Base-by-base conservation (phyloP, 2,797 vertebrate genomes). In the Cryptoblepharus egeriae region DNA sequence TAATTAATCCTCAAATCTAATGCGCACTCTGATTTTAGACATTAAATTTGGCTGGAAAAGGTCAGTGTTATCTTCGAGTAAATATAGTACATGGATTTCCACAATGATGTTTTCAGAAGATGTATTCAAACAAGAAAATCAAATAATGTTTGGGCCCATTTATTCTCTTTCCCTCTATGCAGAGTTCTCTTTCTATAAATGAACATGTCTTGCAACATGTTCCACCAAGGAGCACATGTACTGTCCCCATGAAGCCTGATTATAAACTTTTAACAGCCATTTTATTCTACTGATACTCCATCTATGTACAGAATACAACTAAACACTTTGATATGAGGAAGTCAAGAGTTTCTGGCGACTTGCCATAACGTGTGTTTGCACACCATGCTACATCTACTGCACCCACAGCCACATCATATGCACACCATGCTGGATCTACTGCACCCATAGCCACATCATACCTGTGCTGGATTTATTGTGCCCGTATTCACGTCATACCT, bases 101-200 rank as follows among this genome's bases (percentile, higher is more conserved):
- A 63, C 72, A 37, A 24, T 30, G n/a, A 22, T 22, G 20, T 30
- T 63, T 64, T 69, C 65, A 63, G 24, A 22, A 35, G 24, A 8
- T n/a, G 81, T 86, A 78, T 55, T 57, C 49, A 86, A 76, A 75
- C 69, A 28, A 89, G 63, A 68, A 82, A 81, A 75, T 70, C 49
- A 75, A 76, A 74, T 69, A 77, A 77, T 74, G 79, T 18, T 42
- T 1, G 32, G 20, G 28, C 18, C 26, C 39, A 37, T 85, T 57
- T 39, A n/a, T 64, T 8, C 32, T 1, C 42, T 73, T 13, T 13
- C 3, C 26, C 30, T 52, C 35, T 64, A 5, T 15, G 15, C 30
- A 80, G 9, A 16, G 39, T 68, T 22, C 15, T 26, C 20, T 30
- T 72, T 15, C 8, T 24, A 74, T 45, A 15, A n/a, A 16, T 26